A percentile compares a stretch with the other conserved stretches of the same genome.
phyloP scores from a whole-genome alignment of 2,888 invertebrate species.

The Perithous albicinctus region DNA sequence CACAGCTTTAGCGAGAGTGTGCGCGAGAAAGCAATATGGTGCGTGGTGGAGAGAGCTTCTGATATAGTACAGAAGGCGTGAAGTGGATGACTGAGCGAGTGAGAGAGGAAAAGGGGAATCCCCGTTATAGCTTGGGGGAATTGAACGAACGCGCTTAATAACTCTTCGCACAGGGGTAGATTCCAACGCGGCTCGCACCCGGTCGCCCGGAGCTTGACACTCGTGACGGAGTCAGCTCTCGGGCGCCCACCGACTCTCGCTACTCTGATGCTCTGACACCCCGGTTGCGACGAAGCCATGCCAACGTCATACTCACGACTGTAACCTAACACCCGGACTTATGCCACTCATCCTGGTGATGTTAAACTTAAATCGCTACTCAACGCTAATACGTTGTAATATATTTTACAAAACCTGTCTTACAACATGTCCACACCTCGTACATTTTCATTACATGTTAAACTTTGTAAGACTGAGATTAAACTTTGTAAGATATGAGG shows the following conservation, averaged over 20 bases:
- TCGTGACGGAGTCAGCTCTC: slow-evolving; percentile 4
- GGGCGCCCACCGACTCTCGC: not conserved
- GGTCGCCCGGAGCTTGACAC: slow-evolving; percentile 34
- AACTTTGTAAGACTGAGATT: too few relatives aligned
- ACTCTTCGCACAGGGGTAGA: slow-evolving; percentile 68
- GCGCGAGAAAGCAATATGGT: slow-evolving; percentile 25
- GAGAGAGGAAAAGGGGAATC: slow-evolving; percentile 62
- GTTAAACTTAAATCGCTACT: not conserved
- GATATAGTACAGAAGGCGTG: slow-evolving; percentile 8
- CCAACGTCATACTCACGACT: not conserved
- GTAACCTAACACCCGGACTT: not conserved
- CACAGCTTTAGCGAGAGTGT: not conserved
- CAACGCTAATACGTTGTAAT: not conserved
- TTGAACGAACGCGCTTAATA: slow-evolving; percentile 80
- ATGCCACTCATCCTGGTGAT: not conserved
- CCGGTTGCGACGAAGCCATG: not conserved
- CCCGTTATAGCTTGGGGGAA: slow-evolving; percentile 77
- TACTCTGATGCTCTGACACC: slow-evolving; percentile 12
- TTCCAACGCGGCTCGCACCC: slow-evolving; percentile 34
- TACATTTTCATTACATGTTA: not conserved
- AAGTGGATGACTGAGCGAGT: slow-evolving; percentile 56
- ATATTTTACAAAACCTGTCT: not conserved
- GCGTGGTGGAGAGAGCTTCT: slow-evolving; percentile 41
- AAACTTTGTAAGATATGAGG: too few relatives aligned
- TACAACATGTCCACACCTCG: not conserved